Conservation (phyloP, 2,797 vertebrate species). For the Graptemys geographica region DNA sequence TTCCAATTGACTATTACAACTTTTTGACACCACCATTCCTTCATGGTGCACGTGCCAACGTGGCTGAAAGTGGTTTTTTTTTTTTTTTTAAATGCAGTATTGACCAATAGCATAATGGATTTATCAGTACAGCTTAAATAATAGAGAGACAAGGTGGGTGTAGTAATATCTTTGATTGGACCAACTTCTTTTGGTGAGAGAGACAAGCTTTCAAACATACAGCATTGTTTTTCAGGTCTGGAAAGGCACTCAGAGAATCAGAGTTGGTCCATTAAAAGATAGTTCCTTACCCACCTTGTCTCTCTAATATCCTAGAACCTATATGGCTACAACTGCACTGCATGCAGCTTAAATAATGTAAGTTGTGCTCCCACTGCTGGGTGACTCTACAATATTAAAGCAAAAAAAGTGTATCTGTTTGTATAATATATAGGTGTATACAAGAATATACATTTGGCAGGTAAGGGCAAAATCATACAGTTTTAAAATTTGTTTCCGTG, state of each 20-base stretch:
- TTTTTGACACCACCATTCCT: background rate
- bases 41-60: fast-evolving
- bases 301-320: no score
- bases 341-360: no score
- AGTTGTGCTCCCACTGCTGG: background rate
- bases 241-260: no score
- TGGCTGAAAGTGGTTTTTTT: background rate
- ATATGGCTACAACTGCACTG: no score
- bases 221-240: no score
- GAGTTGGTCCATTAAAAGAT: no score
- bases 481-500: background rate
- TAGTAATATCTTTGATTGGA: no score
- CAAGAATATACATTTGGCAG: background rate
- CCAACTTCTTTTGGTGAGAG: no score
- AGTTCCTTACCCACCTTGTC: no score
- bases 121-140: background rate
- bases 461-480: background rate
- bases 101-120: background rate
- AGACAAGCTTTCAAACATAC: no score
- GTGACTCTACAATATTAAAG: background rate
- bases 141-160: background rate
- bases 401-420: background rate
- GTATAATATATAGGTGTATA: background rate
- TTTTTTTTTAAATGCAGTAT: fast-evolving
- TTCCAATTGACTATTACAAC: background rate